Percentiles rank a stretch among this genome's conserved stretches.
Conservation (phyloP, 2,888 invertebrate genomes). For the Drosophila meridionalis region DNA sequence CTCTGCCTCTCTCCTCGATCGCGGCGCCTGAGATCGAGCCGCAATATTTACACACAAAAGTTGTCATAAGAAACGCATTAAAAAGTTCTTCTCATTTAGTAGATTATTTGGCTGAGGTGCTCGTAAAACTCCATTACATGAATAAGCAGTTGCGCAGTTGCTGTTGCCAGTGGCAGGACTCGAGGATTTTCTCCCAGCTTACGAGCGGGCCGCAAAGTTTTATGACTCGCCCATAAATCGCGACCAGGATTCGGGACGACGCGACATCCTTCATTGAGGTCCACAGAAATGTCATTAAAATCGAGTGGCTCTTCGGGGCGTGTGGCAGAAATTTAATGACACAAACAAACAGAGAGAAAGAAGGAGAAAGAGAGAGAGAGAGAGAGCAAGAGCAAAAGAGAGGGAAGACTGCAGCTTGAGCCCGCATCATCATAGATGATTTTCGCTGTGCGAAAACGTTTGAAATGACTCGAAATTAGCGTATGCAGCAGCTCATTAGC, state of each 20-base stretch:
- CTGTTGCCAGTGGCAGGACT: not conserved
- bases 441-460: constrained; percentile 38
- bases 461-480: constrained; percentile 49
- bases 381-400: not conserved
- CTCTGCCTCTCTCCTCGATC: not conserved
- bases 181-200: constrained; percentile 37
- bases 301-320: constrained; percentile 24
- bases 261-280: constrained; percentile 12
- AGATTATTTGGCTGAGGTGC: constrained; percentile 27
- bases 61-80: constrained; percentile 35
- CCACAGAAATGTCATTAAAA: constrained; percentile 44
- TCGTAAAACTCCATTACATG: constrained; percentile 37
- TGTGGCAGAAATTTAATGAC: constrained; percentile 35
- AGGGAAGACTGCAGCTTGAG: constrained; percentile 18
- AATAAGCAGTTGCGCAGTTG: constrained; percentile 5
- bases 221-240: constrained; percentile 45
- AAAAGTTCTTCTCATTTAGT: constrained; percentile 17
- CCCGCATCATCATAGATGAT: constrained; percentile 47
- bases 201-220: constrained; percentile 35
- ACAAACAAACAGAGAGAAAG: not conserved
- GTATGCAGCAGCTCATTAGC: constrained; percentile 52
- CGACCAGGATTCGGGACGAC: constrained; percentile 4
- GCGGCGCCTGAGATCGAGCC: not conserved
- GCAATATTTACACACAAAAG: constrained; percentile 48
- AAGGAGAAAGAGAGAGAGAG: not conserved